Base-by-base conservation (phyloP, 2,797 vertebrate species). In the Schizothorax lantsangensis region DNA sequence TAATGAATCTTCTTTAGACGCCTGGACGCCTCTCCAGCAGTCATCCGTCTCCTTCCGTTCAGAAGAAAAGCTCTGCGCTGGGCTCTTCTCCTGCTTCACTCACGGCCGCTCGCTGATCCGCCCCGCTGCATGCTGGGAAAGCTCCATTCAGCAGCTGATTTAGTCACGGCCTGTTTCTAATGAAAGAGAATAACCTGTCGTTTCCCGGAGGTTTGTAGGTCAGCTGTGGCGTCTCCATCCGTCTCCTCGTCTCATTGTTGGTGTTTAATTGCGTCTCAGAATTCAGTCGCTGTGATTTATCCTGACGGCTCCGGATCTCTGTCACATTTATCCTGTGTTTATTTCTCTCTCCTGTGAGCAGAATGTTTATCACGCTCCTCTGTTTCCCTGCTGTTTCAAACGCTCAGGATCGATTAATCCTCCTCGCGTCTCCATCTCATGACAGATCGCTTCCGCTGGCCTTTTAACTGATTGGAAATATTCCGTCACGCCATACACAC, bases 371-470 rank as follows among this genome's bases (percentile, higher is more conserved):
- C 47, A 54, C 47, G 5, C 6, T 38, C 47, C 33, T 69, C 23
- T 78, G 66, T 89, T 91, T 90, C 89, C 79, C 83, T 15, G 0
- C 19, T 45, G 7, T 23, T 84, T 85, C 89, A 91, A 89, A 80
- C 64, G 71, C 79, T 79, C 85, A 92, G 91, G 90, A 94, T 94
- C 93, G 92, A 95, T 95, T 93, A 93, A 94, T 92, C 43, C 49
- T 52, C 49, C 49, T 52, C 49, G 5, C 2, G 5, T 54, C 17
- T 59, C 21, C 54, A n/a, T 59, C 54, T 59, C 21, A n/a, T 59
- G 54, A 57, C 54, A 23, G 54, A 57, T 57, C 1, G 21, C 3
- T 21, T 54, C 9, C 8, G 23, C 23, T 62, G 57, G 9, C 26
- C 57, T 62, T n/a, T 62, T 62, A 62, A 62, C 9, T n/a, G 23